Evolutionary conservation across 92 coral and sea anemone species (phyloP).

Genomic region (Parazoanthus swiftii): DNA sequence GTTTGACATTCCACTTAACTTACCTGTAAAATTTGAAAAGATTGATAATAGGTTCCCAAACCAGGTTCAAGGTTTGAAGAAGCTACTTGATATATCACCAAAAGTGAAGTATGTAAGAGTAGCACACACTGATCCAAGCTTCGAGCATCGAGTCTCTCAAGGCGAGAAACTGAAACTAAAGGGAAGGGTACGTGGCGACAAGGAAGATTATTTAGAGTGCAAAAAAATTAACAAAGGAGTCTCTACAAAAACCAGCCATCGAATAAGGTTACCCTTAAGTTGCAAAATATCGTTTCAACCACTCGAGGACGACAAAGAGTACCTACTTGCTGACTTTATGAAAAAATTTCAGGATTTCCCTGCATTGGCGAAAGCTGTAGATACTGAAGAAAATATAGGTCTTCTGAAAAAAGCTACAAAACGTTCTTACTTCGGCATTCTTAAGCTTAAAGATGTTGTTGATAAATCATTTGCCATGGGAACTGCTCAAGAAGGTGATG

Average conservation of each 20-base stretch:
- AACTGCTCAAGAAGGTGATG: slow-evolving; percentile 26
- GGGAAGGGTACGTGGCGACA: background rate
- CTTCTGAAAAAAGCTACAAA: slow-evolving; percentile 14
- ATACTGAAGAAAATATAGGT: slow-evolving; percentile 2
- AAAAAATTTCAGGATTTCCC: slow-evolving; percentile 17
- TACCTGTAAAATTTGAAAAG: slow-evolving; percentile 13
- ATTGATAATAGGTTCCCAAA: slow-evolving; percentile 10
- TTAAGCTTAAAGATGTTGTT: background rate
- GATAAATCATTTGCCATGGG: slow-evolving; percentile 5
- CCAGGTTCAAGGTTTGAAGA: background rate
- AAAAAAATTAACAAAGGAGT: background rate
- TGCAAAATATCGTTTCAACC: slow-evolving; percentile 18
- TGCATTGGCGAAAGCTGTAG: slow-evolving; percentile 12
- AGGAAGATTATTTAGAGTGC: slow-evolving; percentile 18
- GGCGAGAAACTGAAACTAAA: slow-evolving; percentile 27
- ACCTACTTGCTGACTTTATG: slow-evolving; percentile 12
- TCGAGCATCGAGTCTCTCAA: background rate
- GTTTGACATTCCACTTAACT: slow-evolving; percentile 30
- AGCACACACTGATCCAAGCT: background rate
- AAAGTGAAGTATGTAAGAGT: slow-evolving; percentile 18
- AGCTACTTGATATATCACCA: background rate
- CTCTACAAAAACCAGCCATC: background rate
- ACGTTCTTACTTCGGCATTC: slow-evolving; percentile 14
- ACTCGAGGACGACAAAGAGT: background rate
- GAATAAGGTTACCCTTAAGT: slow-evolving; percentile 14